Conservation (phyloP, 2,113 vertebrate species). For the Orientallactaga bullata region DNA sequence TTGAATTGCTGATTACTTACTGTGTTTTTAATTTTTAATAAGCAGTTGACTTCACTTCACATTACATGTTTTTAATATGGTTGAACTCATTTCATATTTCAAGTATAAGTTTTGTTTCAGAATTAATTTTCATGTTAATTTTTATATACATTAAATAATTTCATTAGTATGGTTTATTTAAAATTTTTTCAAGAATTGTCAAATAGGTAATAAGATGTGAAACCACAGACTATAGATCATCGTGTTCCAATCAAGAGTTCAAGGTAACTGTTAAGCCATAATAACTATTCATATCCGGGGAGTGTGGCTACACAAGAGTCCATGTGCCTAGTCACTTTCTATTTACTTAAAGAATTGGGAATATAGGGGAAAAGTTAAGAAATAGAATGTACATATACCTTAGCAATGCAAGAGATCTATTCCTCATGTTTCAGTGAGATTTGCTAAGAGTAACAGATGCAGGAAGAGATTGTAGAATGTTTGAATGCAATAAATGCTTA, state of each 20-base stretch:
- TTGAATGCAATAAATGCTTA: conserved; percentile 32
- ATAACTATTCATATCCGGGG: background rate
- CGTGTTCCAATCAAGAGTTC: conserved; percentile 1
- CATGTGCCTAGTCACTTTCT: background rate
- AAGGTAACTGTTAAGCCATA: conserved; percentile 44
- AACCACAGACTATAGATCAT: conserved; percentile 17
- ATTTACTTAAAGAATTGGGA: conserved; percentile 33
- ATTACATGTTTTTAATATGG: background rate
- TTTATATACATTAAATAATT: conserved; percentile 3
- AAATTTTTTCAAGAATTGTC: conserved; percentile 46
- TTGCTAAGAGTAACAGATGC: conserved; percentile 16
- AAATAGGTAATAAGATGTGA: conserved; percentile 17
- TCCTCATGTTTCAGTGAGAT: background rate
- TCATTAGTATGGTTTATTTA: background rate
- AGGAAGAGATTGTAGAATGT: conserved; percentile 29
- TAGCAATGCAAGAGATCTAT: background rate
- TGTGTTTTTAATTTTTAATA: background rate
- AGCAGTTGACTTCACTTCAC: conserved; percentile 5
- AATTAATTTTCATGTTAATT: conserved; percentile 52
- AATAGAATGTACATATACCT: conserved; percentile 34
- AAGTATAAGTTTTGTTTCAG: conserved; percentile 41
- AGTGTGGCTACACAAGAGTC: background rate
- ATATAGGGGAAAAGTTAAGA: conserved; percentile 17
- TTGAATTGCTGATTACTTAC: background rate
- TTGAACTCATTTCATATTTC: conserved; percentile 52